Conservation (phyloP, 1,140 invertebrate species). For the Drosophila subpulchrella region DNA sequence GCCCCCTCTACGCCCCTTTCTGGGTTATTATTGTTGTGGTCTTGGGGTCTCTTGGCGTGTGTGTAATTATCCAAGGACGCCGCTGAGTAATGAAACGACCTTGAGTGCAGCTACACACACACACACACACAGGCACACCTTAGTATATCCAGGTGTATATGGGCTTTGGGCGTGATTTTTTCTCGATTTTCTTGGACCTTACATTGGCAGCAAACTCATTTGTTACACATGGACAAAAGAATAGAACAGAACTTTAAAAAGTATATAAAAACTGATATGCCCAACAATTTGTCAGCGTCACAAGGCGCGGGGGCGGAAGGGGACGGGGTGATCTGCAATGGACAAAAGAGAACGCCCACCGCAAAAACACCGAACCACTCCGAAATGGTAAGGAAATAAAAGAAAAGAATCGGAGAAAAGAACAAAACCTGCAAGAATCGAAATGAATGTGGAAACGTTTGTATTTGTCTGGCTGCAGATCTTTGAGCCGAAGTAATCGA, state of each 20-base stretch:
- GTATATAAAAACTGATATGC: constrained; percentile 57
- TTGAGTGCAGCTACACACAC: constrained; percentile 72
- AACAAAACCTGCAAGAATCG: constrained; percentile 34
- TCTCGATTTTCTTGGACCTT: constrained; percentile 31
- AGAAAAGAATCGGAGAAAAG: constrained; percentile 14
- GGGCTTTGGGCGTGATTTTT: constrained; percentile 65
- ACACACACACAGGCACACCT: constrained; percentile 25
- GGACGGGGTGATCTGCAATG: constrained; percentile 27
- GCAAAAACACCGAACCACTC: constrained; percentile 9
- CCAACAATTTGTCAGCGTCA: constrained; percentile 82
- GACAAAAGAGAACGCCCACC: constrained; percentile 49
- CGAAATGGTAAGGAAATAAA: constrained; percentile 13
- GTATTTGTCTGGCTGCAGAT: constrained; percentile 44
- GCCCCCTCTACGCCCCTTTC: constrained; percentile 6
- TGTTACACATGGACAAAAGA: constrained; percentile 72
- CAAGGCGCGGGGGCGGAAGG: constrained; percentile 7
- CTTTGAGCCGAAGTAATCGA: constrained; percentile 31
- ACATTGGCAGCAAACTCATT: constrained; percentile 55
- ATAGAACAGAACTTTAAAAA: constrained; percentile 37
- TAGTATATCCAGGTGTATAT: constrained; percentile 21
- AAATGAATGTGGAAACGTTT: constrained; percentile 45
- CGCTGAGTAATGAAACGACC: constrained; percentile 83
- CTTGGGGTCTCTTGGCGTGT: constrained; percentile 71
- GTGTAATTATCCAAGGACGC: constrained; percentile 83
- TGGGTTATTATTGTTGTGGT: constrained; percentile 51